These are phyloP conservation scores for Sinopyrophorus schimmeli DNA, from an alignment of 2,888 invertebrate species.

Conservation along the genomic window DNA sequence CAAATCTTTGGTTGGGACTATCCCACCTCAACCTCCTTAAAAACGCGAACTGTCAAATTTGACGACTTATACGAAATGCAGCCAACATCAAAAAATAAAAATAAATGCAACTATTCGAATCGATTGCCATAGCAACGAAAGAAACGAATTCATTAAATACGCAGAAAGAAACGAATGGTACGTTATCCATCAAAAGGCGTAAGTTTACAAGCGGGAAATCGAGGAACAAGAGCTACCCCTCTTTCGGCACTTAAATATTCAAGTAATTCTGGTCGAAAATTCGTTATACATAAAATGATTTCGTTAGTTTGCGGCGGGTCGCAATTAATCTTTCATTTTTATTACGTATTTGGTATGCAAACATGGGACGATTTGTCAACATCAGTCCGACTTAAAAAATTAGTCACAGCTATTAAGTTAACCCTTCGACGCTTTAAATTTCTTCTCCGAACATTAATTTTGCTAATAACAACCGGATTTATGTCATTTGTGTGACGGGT, in stretches of 20 bases:
- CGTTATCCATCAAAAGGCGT: no score
- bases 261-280: conserved; percentile 22
- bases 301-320: conserved; percentile 14
- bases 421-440: conserved; percentile 28
- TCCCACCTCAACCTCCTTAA: no score
- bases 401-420: conserved; percentile 32
- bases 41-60: no score
- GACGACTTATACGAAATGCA: no score
- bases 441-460: conserved; percentile 32
- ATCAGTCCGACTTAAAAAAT: conserved; percentile 28
- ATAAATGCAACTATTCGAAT: no score
- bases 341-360: conserved; percentile 26
- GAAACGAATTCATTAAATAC: no score
- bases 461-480: conserved; percentile 33
- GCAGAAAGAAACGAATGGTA: no score
- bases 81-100: no score
- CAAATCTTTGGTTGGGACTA: no score
- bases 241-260: conserved; percentile 5
- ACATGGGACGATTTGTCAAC: conserved; percentile 28
- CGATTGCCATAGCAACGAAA: no score
- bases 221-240: background rate
- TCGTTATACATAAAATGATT: conserved; percentile 21
- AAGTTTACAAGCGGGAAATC: no score
- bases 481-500: conserved; percentile 29
- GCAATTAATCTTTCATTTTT: conserved; percentile 28